Percentiles rank a stretch among this genome's conserved stretches.
Conservation (phyloP, 2,113 vertebrate species). For the Oreochromis tanganicae region DNA sequence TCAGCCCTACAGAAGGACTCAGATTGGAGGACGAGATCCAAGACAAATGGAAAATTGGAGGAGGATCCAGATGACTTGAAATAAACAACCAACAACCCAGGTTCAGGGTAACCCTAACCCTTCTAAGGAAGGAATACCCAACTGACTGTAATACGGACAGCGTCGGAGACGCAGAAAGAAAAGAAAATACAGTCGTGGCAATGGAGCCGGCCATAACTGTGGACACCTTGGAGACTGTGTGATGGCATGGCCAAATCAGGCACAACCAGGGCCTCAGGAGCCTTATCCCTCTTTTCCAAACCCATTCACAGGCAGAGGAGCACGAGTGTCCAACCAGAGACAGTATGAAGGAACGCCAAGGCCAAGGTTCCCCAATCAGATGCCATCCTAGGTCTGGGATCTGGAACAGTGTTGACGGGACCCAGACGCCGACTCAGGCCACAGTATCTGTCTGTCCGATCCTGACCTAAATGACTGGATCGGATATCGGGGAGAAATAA, state of each 20-base stretch:
- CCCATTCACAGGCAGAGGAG: neutral
- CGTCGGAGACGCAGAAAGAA: too few relatives aligned
- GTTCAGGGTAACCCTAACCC: neutral
- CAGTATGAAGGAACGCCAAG: neutral
- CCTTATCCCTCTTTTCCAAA: neutral
- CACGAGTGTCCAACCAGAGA: neutral
- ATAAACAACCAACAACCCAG: neutral
- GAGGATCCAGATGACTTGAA: neutral
- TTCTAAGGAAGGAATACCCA: too few relatives aligned
- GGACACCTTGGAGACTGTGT: too few relatives aligned
- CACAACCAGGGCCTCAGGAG: neutral
- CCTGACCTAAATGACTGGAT: neutral
- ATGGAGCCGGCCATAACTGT: too few relatives aligned
- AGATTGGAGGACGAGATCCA: neutral
- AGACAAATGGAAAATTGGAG: neutral
- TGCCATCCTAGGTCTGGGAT: neutral
- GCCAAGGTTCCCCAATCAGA: neutral
- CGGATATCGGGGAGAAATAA: neutral
- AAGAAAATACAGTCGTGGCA: too few relatives aligned
- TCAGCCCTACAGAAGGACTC: neutral
- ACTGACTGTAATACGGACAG: too few relatives aligned
- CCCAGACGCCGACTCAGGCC: neutral
- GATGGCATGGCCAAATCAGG: neutral
- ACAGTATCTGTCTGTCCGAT: neutral
- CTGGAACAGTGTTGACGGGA: rapidly evolving